phyloP scores from a whole-genome alignment of 2,797 vertebrate species.

The Bucorvus abyssinicus region DNA sequence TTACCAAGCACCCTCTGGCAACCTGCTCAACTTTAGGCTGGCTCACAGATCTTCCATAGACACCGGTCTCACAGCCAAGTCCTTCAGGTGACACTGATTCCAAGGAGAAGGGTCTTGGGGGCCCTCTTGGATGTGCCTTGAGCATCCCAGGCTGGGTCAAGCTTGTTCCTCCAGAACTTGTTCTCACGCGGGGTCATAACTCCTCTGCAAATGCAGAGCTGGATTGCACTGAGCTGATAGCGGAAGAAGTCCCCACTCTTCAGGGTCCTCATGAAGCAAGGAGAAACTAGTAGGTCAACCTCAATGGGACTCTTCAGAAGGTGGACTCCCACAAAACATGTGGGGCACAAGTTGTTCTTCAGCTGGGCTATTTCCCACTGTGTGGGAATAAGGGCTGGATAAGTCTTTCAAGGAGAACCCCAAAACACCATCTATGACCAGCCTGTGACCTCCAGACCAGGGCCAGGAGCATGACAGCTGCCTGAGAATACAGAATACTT shows the following conservation, averaged over 20 bases:
- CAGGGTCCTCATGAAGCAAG: neutral
- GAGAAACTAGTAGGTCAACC: neutral
- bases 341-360: neutral
- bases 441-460: neutral
- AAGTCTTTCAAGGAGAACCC: neutral
- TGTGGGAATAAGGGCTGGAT: neutral
- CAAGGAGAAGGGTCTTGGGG: neutral
- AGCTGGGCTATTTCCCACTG: neutral
- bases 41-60: neutral
- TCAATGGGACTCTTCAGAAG: neutral
- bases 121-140: neutral
- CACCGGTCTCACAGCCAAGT: neutral
- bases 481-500: neutral
- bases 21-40: neutral
- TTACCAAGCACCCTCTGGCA: neutral
- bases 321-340: neutral
- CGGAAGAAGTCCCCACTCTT: neutral
- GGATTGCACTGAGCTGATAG: neutral
- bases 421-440: neutral
- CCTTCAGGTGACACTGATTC: neutral
- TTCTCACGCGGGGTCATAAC: rapidly evolving
- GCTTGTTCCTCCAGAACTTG: neutral
- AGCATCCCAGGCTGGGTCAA: neutral
- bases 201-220: neutral
- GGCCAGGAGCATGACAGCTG: neutral